A percentile compares a stretch with the other conserved stretches of the same genome.
Evolutionary conservation across 92 coral and sea anemone genomes (phyloP).

Genomic region (Anthopleura xanthogrammica): DNA sequence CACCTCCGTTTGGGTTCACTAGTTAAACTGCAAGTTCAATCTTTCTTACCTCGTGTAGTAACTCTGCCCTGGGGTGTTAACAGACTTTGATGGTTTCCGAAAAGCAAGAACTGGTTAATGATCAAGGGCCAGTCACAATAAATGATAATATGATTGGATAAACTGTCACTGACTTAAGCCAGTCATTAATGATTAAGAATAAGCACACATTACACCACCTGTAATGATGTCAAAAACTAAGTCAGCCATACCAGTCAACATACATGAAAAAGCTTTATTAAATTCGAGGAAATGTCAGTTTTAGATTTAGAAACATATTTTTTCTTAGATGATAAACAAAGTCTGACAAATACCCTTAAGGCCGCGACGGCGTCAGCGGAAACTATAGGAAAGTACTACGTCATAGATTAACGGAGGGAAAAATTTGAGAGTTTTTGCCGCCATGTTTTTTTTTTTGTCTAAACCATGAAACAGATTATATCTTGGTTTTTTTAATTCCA

Average conservation of each 20-base stretch:
- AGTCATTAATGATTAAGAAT: constrained; percentile 13
- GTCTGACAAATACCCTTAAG: background rate
- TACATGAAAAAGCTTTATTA: too few species aligned
- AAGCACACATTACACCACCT: constrained; percentile 12
- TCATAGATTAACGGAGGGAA: background rate
- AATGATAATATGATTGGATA: background rate
- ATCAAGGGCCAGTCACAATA: constrained; percentile 26
- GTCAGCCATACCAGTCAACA: background rate
- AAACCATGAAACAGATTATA: background rate
- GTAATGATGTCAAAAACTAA: constrained; percentile 12
- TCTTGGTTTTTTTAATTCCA: too few species aligned
- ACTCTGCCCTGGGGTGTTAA: background rate
- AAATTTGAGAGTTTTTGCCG: background rate
- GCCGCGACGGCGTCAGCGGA: background rate
- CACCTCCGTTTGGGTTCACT: background rate
- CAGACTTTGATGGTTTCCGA: background rate
- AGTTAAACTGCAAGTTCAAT: background rate
- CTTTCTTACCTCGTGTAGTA: background rate
- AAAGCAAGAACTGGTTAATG: constrained; percentile 8
- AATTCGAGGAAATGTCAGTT: too few species aligned
- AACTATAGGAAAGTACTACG: background rate
- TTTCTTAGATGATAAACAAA: background rate
- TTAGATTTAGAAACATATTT: background rate
- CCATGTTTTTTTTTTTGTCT: background rate
- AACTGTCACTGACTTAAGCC: constrained; percentile 11